These are phyloP conservation scores for Grus americana DNA, from an alignment of 2,113 vertebrate species.

Conservation along the genomic window DNA sequence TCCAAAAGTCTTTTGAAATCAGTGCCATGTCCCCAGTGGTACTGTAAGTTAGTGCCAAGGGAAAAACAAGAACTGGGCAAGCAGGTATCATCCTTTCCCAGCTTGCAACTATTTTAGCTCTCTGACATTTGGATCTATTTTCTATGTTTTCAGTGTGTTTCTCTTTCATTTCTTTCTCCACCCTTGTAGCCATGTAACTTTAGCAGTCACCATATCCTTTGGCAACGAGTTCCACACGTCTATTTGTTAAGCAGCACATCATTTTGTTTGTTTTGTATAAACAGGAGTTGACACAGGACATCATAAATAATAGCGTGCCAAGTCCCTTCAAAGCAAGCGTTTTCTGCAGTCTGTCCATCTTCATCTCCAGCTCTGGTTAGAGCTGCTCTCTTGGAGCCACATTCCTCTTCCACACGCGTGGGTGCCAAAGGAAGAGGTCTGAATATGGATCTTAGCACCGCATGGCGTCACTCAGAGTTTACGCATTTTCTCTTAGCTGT, in stretches of 20 bases:
- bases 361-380: background rate
- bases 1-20: background rate
- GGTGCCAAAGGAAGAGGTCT: background rate
- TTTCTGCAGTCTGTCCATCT: background rate
- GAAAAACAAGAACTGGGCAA: background rate
- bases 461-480: background rate
- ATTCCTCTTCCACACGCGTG: accelerated
- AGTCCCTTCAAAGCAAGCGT: background rate
- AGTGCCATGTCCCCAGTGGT: accelerated
- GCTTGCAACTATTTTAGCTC: background rate
- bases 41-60: background rate
- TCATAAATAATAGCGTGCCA: background rate
- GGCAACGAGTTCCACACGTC: background rate
- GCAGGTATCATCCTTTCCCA: background rate
- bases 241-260: background rate
- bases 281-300: background rate
- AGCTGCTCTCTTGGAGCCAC: background rate
- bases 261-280: background rate
- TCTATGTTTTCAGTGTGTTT: background rate
- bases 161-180: background rate
- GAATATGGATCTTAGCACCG: accelerated
- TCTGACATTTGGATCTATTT: background rate
- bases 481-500: accelerated
- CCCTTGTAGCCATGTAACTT: background rate
- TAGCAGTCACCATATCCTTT: background rate